A percentile compares a stretch with the other conserved stretches of the same genome.
Evolutionary conservation across 2,888 invertebrate genomes (phyloP).

Genomic region (Hipparchia sbordonii): DNA sequence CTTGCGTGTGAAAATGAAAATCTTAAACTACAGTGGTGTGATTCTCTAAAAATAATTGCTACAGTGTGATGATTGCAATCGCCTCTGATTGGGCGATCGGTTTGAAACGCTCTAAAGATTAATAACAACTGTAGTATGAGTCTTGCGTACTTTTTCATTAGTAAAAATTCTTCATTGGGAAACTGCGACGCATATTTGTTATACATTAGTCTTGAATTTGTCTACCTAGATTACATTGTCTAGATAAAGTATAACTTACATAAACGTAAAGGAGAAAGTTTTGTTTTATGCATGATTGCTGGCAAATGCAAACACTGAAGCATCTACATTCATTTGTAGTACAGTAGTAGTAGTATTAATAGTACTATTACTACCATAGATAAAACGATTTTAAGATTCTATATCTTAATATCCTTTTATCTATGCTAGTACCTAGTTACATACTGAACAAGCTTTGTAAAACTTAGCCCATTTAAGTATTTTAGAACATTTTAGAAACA

Average conservation of each 20-base stretch:
- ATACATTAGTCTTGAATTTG: not conserved
- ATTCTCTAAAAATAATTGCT: no score
- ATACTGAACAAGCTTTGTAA: no score
- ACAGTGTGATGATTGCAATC: no score
- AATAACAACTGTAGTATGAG: not conserved
- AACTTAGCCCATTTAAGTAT: no score
- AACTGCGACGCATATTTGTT: not conserved
- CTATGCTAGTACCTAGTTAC: no score
- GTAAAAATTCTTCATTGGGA: conserved; percentile 6
- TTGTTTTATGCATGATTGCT: conserved; percentile 11
- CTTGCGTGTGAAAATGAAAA: no score
- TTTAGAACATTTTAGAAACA: no score
- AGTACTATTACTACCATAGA: not conserved
- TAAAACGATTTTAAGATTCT: no score
- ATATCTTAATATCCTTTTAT: no score
- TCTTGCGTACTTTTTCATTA: conserved; percentile 1
- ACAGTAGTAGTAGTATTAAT: no score
- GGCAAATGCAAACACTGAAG: conserved; percentile 10
- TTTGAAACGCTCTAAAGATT: not conserved
- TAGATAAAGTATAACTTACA: not conserved
- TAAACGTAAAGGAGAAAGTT: conserved; percentile 12
- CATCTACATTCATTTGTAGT: not conserved
- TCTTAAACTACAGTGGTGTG: no score
- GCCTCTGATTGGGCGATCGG: not conserved
- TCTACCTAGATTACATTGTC: no score